Evolutionary conservation across 2,888 invertebrate genomes (phyloP), one percentile per base, ranked within the genome.

Genomic region (Cantharis rufa): DNA sequence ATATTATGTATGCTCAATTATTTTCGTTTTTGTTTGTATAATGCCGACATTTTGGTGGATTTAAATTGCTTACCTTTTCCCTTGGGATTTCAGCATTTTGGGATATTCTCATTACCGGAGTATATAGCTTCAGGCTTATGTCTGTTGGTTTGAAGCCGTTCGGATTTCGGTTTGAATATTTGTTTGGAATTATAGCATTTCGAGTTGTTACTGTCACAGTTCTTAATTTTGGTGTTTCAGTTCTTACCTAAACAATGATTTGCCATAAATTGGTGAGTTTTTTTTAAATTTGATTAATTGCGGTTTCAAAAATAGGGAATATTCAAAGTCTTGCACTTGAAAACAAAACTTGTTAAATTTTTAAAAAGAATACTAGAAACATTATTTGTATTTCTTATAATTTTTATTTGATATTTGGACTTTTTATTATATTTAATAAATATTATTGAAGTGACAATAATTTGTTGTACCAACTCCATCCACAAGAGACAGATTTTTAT

Each of bases 401-500:
- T 32, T 3, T 32, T 1, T 11, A 1, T 3, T 32, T 13, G 11
- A 11, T 13, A 13, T 3, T 32, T 7, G n/a, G 5, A 9, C n/a
- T n/a, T 48, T 48, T 48, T 48, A 48, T n/a, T n/a, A n/a, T n/a
- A 48, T 48, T 48, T 48, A 4, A 48, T 48, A n/a, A 48, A 48
- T 48, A 48, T 48, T 48, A 66, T 24, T 66, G 15, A 21, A 66
- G 13, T 66, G 64, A 66, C 64, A 66, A 66, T 66, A 66, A 66
- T 66, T 21, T 66, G 64, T 48, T 48, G 64, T 66, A 66, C 24
- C 21, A 66, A 66, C 21, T 71, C 62, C 11, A 15, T 24, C 21
- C 48, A 24, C 70, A 62, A 61, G 18, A 71, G 72, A 72, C 74
- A 75, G 72, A 74, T 75, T 75, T 78, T 75, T 75, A 78, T 78